Evolutionary conservation across 1,140 invertebrate genomes (phyloP).

Genomic region (Cotesia typhae): DNA sequence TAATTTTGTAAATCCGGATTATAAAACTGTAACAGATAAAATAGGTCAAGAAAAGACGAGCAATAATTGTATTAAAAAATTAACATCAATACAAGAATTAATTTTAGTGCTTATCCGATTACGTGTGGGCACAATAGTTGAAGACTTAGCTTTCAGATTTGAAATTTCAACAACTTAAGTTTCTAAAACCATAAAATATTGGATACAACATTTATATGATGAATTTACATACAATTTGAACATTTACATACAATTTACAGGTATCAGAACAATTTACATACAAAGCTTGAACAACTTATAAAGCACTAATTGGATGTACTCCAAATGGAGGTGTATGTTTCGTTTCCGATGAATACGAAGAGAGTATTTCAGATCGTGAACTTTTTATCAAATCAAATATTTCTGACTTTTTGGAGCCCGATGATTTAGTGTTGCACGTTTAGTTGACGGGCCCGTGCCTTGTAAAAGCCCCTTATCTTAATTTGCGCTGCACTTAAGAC

Average conservation of each 20-base stretch:
- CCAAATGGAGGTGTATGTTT: constrained; percentile 40
- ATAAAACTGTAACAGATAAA: constrained; percentile 17
- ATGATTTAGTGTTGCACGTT: constrained; percentile 41
- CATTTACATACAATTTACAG: no score
- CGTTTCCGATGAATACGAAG: constrained; percentile 40
- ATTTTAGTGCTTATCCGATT: constrained; percentile 36
- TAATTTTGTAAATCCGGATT: constrained; percentile 25
- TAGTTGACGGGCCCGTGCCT: no score
- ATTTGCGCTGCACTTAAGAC: no score
- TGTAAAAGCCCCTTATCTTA: no score
- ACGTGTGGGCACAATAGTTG: constrained; percentile 21
- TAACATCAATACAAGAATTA: constrained; percentile 33
- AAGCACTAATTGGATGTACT: constrained; percentile 40
- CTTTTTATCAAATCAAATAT: constrained; percentile 39
- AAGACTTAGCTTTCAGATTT: constrained; percentile 36
- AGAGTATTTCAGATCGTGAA: constrained; percentile 38
- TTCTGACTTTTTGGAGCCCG: constrained; percentile 35
- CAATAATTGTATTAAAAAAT: constrained; percentile 20
- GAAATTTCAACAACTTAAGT: constrained; percentile 21
- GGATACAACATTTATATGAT: constrained; percentile 37
- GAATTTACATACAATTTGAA: constrained; percentile 33
- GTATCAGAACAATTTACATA: no score
- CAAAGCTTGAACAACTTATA: constrained; percentile 40
- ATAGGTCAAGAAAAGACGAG: constrained; percentile 12
- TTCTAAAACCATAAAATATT: constrained; percentile 31